phyloP scores from a whole-genome alignment of 2,113 vertebrate species.

The Balaenoptera acutorostrata region DNA sequence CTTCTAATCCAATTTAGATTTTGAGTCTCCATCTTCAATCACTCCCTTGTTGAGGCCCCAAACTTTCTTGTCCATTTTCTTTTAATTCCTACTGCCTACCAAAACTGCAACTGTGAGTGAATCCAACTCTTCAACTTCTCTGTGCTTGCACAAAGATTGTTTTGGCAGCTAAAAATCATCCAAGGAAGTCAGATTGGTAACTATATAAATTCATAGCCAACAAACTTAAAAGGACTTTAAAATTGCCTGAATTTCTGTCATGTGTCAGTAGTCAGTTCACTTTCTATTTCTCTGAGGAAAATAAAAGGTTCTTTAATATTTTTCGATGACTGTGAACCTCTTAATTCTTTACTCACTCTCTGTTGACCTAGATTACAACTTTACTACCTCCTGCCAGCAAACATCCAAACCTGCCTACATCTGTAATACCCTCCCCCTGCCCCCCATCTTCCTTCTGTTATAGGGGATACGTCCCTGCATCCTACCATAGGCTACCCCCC shows the following conservation, averaged over 20 bases:
- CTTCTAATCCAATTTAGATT: neutral
- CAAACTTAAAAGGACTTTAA: neutral
- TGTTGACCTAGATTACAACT: neutral
- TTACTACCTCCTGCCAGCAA: neutral
- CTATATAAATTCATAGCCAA: neutral
- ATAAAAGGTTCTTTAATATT: neutral
- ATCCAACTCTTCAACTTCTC: neutral
- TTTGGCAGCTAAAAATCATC: neutral
- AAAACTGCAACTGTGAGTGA: neutral
- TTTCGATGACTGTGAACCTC: neutral
- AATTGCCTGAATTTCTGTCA: neutral
- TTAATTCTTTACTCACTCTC: neutral
- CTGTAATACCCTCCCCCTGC: neutral
- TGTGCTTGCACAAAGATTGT: neutral
- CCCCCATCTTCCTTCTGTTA: neutral
- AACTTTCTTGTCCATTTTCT: neutral
- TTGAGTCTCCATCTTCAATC: neutral
- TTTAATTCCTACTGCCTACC: neutral
- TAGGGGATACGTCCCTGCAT: neutral
- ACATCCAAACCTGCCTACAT: neutral
- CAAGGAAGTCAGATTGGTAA: neutral
- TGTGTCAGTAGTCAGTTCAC: neutral
- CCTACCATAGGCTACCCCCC: no score
- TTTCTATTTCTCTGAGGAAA: neutral
- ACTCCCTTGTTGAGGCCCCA: neutral